Evolutionary conservation across 2,113 vertebrate genomes (phyloP), one percentile per base, ranked within the genome.

Genomic region (Odobenus rosmarus): DNA sequence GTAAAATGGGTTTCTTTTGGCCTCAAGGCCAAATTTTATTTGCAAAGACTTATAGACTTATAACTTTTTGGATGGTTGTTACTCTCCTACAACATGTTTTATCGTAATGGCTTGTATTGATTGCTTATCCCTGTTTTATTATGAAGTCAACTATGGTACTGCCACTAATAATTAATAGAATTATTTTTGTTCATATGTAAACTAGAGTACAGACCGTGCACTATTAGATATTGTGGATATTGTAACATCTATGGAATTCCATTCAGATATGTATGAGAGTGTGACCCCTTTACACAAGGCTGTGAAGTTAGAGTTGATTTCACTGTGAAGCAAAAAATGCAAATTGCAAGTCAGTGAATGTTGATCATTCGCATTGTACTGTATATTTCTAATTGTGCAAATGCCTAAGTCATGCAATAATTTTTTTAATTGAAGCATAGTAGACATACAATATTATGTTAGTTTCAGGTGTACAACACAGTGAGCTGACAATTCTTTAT

Each of bases 1-100:
- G 1, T 55, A 85, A 31, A 46, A 76, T 76, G 42, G 21, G 24
- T 69, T 93, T 91, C 23, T 93, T 92, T 90, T 95, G 36, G 36
- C 21, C 42, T 19, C 64, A 90, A 62, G 15, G 19, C 31, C 46
- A 93, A 55, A 89, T 92, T 85, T 93, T 90, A 80, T 94, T 96
- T 95, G n/a, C 24, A 55, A 6, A 64, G 42, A 39, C 14, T 64
- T 79, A 36, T 1, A 64, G 42, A 39, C 14, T 64, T 79, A 36
- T 1, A 87, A 36, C 80, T 93, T 81, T 87, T 86, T 53, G 23
- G 82, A 19, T 90, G 76, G 0, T 36, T 83, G 10, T 95, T 85
- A 49, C 39, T 90, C 14, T 93, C 26, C 31, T 95, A 55, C 93
- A 76, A n/a, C 24, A 84, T 57, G 11, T 76, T 81, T 92, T 59